Conservation (phyloP, 2,888 invertebrate species). For the Marasmarcha lunaedactyla region DNA sequence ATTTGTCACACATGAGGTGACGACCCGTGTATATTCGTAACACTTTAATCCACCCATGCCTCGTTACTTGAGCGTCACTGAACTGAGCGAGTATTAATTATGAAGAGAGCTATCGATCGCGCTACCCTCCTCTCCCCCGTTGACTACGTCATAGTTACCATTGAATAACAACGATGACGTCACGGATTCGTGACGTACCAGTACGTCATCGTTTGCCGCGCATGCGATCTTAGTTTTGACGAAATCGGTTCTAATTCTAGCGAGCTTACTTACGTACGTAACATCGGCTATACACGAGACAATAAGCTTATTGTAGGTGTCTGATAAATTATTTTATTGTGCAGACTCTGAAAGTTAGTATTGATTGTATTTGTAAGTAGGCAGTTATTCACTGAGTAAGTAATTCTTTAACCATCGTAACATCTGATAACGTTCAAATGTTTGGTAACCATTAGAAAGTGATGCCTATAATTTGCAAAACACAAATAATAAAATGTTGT, state of each 20-base stretch:
- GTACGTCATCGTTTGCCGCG: slow-evolving; percentile 36
- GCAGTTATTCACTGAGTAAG: too few relatives aligned
- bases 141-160: slow-evolving; percentile 45
- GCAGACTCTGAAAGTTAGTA: too few relatives aligned
- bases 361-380: too few relatives aligned
- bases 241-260: slow-evolving; percentile 12
- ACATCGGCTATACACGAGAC: not conserved
- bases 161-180: slow-evolving; percentile 33
- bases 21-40: slow-evolving; percentile 47
- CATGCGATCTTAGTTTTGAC: slow-evolving; percentile 31
- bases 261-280: slow-evolving; percentile 9
- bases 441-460: too few relatives aligned
- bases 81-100: slow-evolving; percentile 36
- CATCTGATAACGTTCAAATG: too few relatives aligned
- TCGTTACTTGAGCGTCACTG: slow-evolving; percentile 45
- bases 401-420: too few relatives aligned
- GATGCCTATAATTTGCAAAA: too few relatives aligned
- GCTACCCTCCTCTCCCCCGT: slow-evolving; percentile 22
- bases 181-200: slow-evolving; percentile 35
- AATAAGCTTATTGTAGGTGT: too few relatives aligned
- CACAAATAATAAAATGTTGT: too few relatives aligned
- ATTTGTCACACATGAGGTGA: slow-evolving; percentile 34
- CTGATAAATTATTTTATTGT: too few relatives aligned
- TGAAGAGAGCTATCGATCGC: slow-evolving; percentile 34
- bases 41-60: slow-evolving; percentile 30